phyloP scores from a whole-genome alignment of 2,888 invertebrate genomes.

The Dolichomitus sp. region DNA sequence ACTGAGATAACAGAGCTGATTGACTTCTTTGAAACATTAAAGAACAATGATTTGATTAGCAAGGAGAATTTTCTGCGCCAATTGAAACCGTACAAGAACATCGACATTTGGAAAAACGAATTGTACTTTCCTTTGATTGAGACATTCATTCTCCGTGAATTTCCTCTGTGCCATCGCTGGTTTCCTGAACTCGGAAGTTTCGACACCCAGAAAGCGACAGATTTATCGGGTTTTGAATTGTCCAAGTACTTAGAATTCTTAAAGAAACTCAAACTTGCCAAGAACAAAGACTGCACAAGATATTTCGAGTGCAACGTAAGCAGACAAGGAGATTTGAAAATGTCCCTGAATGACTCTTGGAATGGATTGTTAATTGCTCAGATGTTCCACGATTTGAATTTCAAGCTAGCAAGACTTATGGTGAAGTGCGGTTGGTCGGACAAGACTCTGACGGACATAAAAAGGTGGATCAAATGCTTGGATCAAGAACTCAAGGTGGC shows the following conservation, averaged over 20 bases:
- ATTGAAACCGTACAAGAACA: background rate
- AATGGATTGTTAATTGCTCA: background rate
- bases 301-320: background rate
- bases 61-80: conserved; percentile 2
- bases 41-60: background rate
- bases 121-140: conserved; percentile 13
- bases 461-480: conserved; percentile 1
- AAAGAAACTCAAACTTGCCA: background rate
- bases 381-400: background rate
- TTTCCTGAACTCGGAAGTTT: background rate
- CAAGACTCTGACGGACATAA: background rate
- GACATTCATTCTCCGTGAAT: background rate
- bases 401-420: background rate
- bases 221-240: background rate
- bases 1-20: conserved; percentile 12
- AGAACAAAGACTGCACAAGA: background rate
- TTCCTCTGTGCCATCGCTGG: background rate
- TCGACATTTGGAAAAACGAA: conserved; percentile 14
- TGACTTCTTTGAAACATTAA: conserved; percentile 9
- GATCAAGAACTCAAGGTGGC: conserved; percentile 20
- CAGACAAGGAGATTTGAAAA: background rate
- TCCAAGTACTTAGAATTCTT: too few species aligned
- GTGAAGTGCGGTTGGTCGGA: conserved; percentile 1
- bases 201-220: background rate
- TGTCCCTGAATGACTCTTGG: background rate